phyloP scores from a whole-genome alignment of 2,888 invertebrate genomes.

The Orgyia antiqua region DNA sequence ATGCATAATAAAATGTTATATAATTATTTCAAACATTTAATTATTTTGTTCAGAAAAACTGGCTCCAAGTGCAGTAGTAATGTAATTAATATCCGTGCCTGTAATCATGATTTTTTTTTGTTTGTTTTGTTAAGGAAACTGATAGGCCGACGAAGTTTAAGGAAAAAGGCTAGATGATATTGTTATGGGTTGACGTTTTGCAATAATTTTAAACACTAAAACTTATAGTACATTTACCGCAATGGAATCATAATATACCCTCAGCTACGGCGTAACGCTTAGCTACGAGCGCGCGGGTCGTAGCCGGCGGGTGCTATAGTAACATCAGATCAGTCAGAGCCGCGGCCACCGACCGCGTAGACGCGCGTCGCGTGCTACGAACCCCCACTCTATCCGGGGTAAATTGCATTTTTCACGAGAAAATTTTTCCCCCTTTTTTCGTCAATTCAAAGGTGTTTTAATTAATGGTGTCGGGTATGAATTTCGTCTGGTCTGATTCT shows the following conservation, averaged over 20 bases:
- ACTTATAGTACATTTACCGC: too few relatives aligned
- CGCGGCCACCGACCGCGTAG: constrained; percentile 56
- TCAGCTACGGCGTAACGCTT: constrained; percentile 36
- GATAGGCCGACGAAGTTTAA: too few relatives aligned
- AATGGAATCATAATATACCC: constrained; percentile 28
- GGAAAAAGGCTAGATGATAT: too few relatives aligned
- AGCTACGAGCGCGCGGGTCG: constrained; percentile 52
- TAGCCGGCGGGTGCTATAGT: constrained; percentile 69
- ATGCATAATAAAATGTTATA: background rate
- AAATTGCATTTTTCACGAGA: constrained; percentile 21
- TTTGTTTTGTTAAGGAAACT: too few relatives aligned
- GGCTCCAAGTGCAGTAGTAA: too few relatives aligned
- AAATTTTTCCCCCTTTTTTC: constrained; percentile 24
- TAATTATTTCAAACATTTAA: too few relatives aligned
- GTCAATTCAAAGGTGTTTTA: constrained; percentile 45
- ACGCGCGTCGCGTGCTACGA: constrained; percentile 48
- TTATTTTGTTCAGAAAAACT: too few relatives aligned
- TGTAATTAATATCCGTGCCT: too few relatives aligned
- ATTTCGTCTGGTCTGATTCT: constrained; percentile 32
- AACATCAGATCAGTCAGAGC: constrained; percentile 55
- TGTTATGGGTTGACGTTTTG: too few relatives aligned
- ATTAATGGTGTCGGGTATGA: constrained; percentile 50
- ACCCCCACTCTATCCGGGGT: constrained; percentile 11
- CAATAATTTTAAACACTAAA: too few relatives aligned
- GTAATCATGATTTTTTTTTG: too few relatives aligned